These are phyloP conservation scores for Phyllopteryx taeniolatus DNA, from an alignment of 2,113 vertebrate genomes.

Conservation along the genomic window DNA sequence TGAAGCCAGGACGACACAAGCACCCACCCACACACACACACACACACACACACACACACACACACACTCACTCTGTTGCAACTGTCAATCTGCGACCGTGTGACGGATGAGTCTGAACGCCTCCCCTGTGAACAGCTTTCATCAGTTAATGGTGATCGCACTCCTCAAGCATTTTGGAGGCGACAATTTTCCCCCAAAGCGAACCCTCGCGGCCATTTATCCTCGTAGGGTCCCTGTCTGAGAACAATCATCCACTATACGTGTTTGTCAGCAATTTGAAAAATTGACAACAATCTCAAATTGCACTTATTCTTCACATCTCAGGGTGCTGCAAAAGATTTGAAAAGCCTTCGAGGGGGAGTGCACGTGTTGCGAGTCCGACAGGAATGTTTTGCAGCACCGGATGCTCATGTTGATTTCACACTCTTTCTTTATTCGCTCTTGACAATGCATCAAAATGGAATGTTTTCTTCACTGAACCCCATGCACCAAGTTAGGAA, in stretches of 20 bases:
- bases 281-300: constrained; percentile 14
- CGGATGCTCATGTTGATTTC: background rate
- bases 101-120: background rate
- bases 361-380: background rate
- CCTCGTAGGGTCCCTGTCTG: background rate
- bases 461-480: background rate
- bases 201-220: background rate
- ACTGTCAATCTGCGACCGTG: background rate
- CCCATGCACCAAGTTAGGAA: background rate
- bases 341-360: background rate
- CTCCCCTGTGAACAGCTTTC: constrained; percentile 7
- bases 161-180: constrained; percentile 1
- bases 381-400: background rate
- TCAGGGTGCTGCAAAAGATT: background rate
- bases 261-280: constrained; percentile 8
- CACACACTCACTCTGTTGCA: background rate
- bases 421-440: background rate
- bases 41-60: background rate
- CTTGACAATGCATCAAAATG: background rate
- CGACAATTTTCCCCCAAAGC: background rate
- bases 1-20: background rate
- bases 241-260: constrained; percentile 13
- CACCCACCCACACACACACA: background rate
- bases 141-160: constrained; percentile 1
- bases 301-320: constrained; percentile 1